Conservation (phyloP, 2,797 vertebrate species). For the Cyprinodon diabolis region DNA sequence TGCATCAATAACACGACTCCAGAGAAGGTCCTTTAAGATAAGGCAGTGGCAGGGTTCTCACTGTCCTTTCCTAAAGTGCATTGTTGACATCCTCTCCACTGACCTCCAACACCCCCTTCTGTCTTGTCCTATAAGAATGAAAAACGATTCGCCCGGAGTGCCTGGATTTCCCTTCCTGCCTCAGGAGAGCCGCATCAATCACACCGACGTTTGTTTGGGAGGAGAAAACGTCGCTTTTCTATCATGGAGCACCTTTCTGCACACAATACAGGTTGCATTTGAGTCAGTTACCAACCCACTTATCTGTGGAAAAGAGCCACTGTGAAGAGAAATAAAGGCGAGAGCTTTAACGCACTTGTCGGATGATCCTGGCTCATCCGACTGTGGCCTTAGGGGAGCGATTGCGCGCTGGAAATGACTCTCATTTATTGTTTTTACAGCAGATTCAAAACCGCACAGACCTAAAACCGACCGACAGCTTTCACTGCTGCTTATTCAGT, state of each 20-base stretch:
- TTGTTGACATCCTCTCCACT: conserved; percentile 76
- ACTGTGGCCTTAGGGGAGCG: conserved; percentile 36
- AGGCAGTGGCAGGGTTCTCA: conserved; percentile 30
- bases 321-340: not conserved
- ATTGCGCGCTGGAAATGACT: conserved; percentile 16
- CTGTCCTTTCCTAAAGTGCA: conserved; percentile 50
- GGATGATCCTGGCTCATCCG: conserved; percentile 19
- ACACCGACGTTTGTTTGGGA: conserved; percentile 82
- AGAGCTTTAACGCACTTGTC: conserved; percentile 36
- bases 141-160: conserved; percentile 74
- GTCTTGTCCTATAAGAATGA: conserved; percentile 75
- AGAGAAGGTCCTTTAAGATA: conserved; percentile 17
- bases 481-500: conserved; percentile 32
- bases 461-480: conserved; percentile 39
- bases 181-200: conserved; percentile 67
- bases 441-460: conserved; percentile 37
- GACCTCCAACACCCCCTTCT: conserved; percentile 74
- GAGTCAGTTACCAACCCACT: not conserved
- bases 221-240: not conserved
- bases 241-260: not conserved
- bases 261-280: not conserved
- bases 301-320: conserved; percentile 7
- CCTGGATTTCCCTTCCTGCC: conserved; percentile 79
- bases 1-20: conserved; percentile 2
- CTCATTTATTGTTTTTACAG: conserved; percentile 4